A percentile compares a stretch with the other conserved stretches of the same genome.
phyloP scores from a whole-genome alignment of 2,113 vertebrate species.

The Sapayoa aenigma region DNA sequence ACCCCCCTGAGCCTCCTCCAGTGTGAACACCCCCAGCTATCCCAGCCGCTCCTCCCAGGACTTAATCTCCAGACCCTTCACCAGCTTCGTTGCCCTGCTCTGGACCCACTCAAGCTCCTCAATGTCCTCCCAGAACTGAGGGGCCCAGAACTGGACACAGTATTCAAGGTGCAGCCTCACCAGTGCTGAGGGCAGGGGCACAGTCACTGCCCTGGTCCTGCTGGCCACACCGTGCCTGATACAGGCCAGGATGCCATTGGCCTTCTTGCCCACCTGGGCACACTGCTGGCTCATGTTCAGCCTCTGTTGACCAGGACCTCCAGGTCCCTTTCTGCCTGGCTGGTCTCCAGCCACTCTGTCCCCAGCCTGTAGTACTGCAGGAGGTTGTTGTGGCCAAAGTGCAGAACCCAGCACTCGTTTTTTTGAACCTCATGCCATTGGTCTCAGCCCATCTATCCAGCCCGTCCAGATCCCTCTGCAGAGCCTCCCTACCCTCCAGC shows the following conservation, averaged over 20 bases:
- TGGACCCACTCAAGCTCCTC: background rate
- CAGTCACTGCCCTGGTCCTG: background rate
- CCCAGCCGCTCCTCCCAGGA: background rate
- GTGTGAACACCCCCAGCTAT: background rate
- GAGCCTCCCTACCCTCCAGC: background rate
- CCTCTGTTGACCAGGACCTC: accelerated
- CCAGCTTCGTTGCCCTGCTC: background rate
- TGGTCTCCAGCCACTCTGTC: background rate
- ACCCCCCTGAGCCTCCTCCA: too few relatives aligned
- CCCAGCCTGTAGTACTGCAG: accelerated
- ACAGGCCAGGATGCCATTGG: too few relatives aligned
- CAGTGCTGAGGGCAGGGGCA: background rate
- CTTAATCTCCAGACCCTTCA: background rate
- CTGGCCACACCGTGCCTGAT: background rate
- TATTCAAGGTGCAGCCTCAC: background rate
- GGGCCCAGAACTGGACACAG: background rate
- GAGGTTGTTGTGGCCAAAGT: background rate
- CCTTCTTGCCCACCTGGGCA: background rate
- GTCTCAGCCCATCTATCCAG: background rate
- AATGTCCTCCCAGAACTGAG: background rate
- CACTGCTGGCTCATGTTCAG: background rate
- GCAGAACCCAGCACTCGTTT: background rate
- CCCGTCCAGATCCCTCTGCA: background rate
- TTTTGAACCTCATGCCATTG: background rate
- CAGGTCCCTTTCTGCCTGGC: background rate